Conservation (phyloP, 2,797 vertebrate species). For the Esox lucius region DNA sequence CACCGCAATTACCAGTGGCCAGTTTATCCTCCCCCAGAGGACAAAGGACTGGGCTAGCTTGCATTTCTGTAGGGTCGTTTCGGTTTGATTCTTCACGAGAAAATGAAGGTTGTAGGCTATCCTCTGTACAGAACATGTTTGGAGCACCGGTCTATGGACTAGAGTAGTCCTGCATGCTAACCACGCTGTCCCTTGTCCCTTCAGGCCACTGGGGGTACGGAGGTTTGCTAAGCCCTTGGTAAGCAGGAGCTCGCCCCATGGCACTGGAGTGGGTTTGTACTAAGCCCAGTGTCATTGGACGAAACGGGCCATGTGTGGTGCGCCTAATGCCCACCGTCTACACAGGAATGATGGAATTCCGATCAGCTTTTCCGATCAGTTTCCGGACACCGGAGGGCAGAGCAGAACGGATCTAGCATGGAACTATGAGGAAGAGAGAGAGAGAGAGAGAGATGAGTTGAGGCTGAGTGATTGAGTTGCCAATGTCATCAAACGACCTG, state of each 20-base stretch:
- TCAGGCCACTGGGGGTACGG: neutral
- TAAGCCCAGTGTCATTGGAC: slow-evolving; percentile 15
- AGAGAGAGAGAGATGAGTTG: neutral
- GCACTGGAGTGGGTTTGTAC: neutral
- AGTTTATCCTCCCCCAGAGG: no score
- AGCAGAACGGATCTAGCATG: neutral
- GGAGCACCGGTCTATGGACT: no score
- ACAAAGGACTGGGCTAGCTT: no score
- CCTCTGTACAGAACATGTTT: no score
- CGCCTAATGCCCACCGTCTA: neutral
- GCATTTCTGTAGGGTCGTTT: no score
- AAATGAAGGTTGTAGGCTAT: no score
- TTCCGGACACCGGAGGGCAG: neutral
- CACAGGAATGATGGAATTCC: neutral
- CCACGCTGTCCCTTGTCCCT: neutral
- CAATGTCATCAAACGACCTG: neutral
- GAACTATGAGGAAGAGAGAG: neutral
- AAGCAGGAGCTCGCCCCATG: neutral
- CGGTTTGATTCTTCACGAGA: no score
- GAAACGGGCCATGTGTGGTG: neutral
- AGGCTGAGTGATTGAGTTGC: neutral
- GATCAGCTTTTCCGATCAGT: neutral
- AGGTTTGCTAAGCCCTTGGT: neutral
- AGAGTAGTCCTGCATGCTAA: neutral
- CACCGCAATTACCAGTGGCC: no score